A percentile compares a stretch with the other conserved stretches of the same genome.
Evolutionary conservation across 2,113 vertebrate species (phyloP).

Genomic region (Brachypodius melanocephalos): DNA sequence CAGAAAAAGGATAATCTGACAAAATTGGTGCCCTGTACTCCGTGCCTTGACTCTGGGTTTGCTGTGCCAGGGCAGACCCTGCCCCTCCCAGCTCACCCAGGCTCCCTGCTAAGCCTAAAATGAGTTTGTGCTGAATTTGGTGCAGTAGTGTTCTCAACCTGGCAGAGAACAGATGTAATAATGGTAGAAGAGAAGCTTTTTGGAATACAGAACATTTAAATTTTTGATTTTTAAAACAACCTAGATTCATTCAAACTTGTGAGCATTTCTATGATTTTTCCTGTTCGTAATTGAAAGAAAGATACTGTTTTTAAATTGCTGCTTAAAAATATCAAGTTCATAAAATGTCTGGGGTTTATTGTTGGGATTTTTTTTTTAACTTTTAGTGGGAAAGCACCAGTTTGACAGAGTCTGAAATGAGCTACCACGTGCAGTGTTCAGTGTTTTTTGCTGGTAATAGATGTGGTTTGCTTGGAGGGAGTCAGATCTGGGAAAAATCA

Average conservation of each 20-base stretch:
- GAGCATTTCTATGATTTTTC: neutral
- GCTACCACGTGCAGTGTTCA: rapidly evolving
- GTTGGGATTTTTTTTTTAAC: neutral
- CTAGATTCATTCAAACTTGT: neutral
- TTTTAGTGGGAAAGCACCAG: neutral
- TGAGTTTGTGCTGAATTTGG: neutral
- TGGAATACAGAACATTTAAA: rapidly evolving
- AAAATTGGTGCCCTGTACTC: neutral
- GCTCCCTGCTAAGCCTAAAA: neutral
- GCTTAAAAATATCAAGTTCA: neutral
- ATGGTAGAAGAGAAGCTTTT: neutral
- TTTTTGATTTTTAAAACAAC: neutral
- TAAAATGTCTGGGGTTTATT: neutral
- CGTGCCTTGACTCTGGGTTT: neutral
- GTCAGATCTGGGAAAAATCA: neutral
- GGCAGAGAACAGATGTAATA: neutral
- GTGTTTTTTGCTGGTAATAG: neutral
- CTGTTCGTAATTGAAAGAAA: neutral
- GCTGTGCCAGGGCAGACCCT: neutral
- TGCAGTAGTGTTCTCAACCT: neutral
- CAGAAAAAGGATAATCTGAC: neutral
- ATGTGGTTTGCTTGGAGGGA: neutral
- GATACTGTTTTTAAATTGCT: neutral
- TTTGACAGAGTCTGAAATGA: neutral
- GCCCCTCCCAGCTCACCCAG: neutral